Percentiles rank a stretch among this genome's conserved stretches.
These are phyloP conservation scores for Arothron firmamentum DNA, from an alignment of 2,113 vertebrate genomes.

Conservation along the genomic window DNA sequence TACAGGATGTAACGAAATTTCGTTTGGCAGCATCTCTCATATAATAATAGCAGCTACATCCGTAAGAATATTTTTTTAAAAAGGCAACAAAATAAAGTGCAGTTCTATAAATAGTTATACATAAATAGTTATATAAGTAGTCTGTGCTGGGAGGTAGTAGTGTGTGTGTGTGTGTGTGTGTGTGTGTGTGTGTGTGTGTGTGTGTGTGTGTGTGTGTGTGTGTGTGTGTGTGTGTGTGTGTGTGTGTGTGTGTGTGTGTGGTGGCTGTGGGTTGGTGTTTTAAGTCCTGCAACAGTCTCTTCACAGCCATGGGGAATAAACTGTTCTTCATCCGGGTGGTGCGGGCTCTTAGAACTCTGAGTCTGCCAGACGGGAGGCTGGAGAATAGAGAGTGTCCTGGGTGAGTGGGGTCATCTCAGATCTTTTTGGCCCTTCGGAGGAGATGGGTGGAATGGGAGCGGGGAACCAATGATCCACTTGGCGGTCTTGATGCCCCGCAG, in stretches of 20 bases:
- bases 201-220: no score
- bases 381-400: no score
- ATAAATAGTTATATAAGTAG: no score
- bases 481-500: constrained; percentile 5
- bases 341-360: background rate
- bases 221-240: no score
- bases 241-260: background rate
- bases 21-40: background rate
- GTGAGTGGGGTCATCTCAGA: no score
- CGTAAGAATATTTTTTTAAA: background rate
- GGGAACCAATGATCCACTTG: constrained; percentile 19
- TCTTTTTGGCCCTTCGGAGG: background rate
- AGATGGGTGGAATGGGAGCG: background rate
- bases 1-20: background rate
- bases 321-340: background rate
- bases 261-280: background rate
- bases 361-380: no score
- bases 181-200: no score
- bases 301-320: background rate
- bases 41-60: background rate
- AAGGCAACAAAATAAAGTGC: background rate
- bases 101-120: no score
- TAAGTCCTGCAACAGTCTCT: background rate
- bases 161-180: no score
- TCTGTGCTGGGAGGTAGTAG: no score